A percentile compares a stretch with the other conserved stretches of the same genome.
phyloP scores from a whole-genome alignment of 2,113 vertebrate genomes.

The Onychostruthus taczanowskii region DNA sequence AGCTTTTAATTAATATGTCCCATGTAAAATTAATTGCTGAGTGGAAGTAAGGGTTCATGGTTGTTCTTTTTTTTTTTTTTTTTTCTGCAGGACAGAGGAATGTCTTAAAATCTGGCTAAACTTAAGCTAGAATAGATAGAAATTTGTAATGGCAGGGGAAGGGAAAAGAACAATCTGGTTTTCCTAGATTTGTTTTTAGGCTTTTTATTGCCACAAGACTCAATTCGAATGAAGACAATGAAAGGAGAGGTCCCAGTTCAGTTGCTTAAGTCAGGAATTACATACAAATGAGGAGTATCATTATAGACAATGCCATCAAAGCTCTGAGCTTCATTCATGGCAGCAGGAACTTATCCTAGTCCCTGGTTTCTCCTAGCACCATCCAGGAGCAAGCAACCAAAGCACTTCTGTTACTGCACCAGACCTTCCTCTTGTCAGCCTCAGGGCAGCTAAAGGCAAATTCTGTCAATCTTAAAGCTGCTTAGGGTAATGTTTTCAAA shows the following conservation, averaged over 20 bases:
- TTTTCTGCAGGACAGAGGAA: not conserved
- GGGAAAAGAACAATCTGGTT: not conserved
- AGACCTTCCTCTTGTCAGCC: not conserved
- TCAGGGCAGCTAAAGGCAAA: slow-evolving; percentile 20
- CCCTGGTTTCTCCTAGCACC: not conserved
- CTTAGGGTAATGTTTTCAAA: slow-evolving; percentile 27
- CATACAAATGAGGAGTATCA: not conserved
- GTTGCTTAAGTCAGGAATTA: not conserved
- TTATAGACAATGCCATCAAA: not conserved
- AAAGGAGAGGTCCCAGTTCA: not conserved
- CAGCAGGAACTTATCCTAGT: not conserved
- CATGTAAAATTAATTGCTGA: not conserved
- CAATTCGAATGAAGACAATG: not conserved
- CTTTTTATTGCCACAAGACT: not conserved
- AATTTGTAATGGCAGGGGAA: not conserved
- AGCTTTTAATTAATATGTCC: not conserved
- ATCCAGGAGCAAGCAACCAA: not conserved
- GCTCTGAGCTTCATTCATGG: not conserved
- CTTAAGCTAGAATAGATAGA: not conserved
- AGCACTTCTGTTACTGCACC: not conserved
- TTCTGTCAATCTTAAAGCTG: slow-evolving; percentile 15
- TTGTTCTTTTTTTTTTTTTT: not conserved
- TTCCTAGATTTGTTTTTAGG: not conserved
- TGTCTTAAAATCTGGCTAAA: not conserved
- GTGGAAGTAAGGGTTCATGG: not conserved